A percentile compares a stretch with the other conserved stretches of the same genome.
Evolutionary conservation across 2,113 vertebrate species (phyloP).

Genomic region (Noctilio leporinus): DNA sequence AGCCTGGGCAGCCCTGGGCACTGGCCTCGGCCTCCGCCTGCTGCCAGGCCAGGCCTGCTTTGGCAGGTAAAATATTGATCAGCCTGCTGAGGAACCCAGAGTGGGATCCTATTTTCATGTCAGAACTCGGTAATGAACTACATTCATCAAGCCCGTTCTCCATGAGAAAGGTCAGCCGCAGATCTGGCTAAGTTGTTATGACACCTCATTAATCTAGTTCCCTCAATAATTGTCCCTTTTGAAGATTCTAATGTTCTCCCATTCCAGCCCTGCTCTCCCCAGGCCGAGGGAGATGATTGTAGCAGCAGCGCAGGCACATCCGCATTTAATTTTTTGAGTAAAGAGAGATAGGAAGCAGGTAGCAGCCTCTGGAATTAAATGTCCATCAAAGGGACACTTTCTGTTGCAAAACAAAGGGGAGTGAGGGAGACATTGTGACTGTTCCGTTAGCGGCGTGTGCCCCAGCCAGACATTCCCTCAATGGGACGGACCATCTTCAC

Average conservation of each 20-base stretch:
- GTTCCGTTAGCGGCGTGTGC: not conserved
- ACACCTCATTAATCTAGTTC: conserved; percentile 86
- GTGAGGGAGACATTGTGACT: not conserved
- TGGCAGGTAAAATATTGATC: conserved; percentile 85
- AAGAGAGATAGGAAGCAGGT: conserved; percentile 59
- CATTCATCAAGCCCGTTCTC: conserved; percentile 84
- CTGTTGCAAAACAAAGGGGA: not conserved
- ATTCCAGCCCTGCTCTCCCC: conserved; percentile 36
- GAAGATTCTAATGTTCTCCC: conserved; percentile 73
- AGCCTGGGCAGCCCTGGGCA: not conserved
- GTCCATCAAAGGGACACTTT: conserved; percentile 62
- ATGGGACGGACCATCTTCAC: not conserved
- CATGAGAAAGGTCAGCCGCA: conserved; percentile 82
- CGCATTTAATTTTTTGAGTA: conserved; percentile 56
- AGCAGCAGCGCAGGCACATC: conserved; percentile 51
- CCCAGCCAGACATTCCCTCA: not conserved
- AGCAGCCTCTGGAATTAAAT: conserved; percentile 58
- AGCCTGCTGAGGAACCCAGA: conserved; percentile 74
- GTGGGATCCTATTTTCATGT: conserved; percentile 81
- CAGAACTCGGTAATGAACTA: conserved; percentile 86
- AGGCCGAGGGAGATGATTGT: conserved; percentile 57
- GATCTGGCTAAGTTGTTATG: conserved; percentile 83
- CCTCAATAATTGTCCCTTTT: conserved; percentile 80
- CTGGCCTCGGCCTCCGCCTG: not conserved
- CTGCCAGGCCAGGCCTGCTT: conserved; percentile 60